These are phyloP conservation scores for Serinus canaria DNA, from an alignment of 2,113 vertebrate species.

Conservation along the genomic window DNA sequence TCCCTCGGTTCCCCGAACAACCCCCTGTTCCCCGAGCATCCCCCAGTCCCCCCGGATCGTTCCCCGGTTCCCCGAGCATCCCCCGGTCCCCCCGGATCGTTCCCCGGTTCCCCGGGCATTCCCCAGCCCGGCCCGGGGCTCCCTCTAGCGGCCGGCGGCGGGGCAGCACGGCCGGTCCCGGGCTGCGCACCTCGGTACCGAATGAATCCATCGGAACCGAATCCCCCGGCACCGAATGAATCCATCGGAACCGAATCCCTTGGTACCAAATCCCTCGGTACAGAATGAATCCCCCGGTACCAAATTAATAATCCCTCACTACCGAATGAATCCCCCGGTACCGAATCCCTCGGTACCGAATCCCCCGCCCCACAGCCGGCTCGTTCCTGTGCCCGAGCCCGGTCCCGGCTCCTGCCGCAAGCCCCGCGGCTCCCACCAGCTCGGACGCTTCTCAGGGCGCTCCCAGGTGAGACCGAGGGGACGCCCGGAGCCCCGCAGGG, in stretches of 20 bases:
- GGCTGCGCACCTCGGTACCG: neutral
- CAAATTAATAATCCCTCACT: too few relatives aligned
- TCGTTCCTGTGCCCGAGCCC: accelerated
- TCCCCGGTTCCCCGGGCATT: neutral
- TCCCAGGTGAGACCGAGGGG: neutral
- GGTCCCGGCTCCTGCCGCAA: neutral
- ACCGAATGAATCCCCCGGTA: too few relatives aligned
- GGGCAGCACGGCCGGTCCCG: too few relatives aligned
- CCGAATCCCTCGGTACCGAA: neutral
- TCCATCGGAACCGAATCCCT: accelerated
- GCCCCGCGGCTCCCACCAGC: neutral
- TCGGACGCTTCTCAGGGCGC: accelerated
- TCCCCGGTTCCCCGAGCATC: too few relatives aligned
- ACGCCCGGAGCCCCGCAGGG: accelerated
- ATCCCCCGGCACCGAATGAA: too few relatives aligned
- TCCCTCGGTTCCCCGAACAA: too few relatives aligned
- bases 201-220: neutral
- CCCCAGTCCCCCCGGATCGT: too few relatives aligned
- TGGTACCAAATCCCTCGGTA: neutral
- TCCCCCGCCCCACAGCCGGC: accelerated
- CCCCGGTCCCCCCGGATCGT: too few relatives aligned
- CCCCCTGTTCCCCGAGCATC: too few relatives aligned
- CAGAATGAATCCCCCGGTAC: too few relatives aligned
- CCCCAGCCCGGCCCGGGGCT: neutral
- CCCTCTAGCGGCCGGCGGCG: neutral